Evolutionary conservation across 2,888 invertebrate species (phyloP).

Genomic region (Pecten maximus): DNA sequence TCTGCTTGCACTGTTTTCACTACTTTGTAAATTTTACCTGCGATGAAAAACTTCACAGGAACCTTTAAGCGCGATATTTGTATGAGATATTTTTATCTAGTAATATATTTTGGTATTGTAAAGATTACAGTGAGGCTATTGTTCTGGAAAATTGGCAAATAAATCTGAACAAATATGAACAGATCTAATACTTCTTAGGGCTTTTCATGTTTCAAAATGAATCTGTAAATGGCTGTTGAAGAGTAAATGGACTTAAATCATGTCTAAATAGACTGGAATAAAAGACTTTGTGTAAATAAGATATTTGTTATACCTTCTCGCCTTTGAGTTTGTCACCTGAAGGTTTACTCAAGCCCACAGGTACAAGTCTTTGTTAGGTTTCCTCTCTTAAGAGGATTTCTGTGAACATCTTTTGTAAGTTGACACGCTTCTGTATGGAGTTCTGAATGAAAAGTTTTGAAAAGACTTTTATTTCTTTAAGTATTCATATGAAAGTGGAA

Average conservation of each 20-base stretch:
- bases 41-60: neutral
- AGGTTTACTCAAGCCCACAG: neutral
- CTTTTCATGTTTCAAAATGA: neutral
- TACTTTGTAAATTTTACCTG: neutral
- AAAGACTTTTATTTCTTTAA: neutral
- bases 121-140: neutral
- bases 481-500: neutral
- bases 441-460: neutral
- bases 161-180: neutral
- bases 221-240: neutral
- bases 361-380: neutral
- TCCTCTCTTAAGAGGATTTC: neutral
- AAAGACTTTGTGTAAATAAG: neutral
- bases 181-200: neutral
- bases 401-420: neutral
- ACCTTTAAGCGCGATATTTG: neutral
- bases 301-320: neutral
- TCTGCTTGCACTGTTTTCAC: neutral
- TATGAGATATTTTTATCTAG: neutral
- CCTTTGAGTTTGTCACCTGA: neutral
- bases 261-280: neutral
- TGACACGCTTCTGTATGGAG: neutral
- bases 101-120: neutral
- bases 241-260: neutral
- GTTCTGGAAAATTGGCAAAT: neutral